phyloP scores from a whole-genome alignment of 1,140 invertebrate species.

The Gonatopus flavifemur region DNA sequence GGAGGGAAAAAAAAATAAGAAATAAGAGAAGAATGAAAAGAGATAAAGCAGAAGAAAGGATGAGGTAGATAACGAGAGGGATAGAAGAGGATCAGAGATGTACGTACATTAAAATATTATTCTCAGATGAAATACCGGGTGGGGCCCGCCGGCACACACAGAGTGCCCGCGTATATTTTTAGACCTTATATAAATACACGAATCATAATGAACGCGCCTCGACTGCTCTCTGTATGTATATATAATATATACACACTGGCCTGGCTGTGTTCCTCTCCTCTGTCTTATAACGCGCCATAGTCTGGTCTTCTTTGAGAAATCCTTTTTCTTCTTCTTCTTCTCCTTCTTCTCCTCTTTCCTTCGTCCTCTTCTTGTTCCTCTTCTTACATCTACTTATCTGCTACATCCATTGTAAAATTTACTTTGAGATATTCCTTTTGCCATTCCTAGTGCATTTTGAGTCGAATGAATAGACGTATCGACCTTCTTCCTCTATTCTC shows the following conservation, averaged over 20 bases:
- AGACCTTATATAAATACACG: slow-evolving; percentile 61
- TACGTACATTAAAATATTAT: slow-evolving; percentile 60
- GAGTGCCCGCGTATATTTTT: slow-evolving; percentile 55
- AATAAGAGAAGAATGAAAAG: slow-evolving; percentile 15
- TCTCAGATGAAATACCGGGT: slow-evolving; percentile 60
- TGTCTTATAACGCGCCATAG: slow-evolving; percentile 6
- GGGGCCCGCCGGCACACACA: slow-evolving; percentile 52
- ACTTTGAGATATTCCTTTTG: too few species aligned
- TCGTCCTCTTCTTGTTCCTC: slow-evolving; percentile 4
- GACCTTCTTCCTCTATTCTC: too few species aligned
- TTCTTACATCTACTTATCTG: neutral
- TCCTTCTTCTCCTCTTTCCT: neutral
- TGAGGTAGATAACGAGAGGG: slow-evolving; percentile 2
- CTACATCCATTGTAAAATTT: too few species aligned
- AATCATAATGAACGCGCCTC: slow-evolving; percentile 57
- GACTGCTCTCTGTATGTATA: slow-evolving; percentile 23
- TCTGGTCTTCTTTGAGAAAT: neutral
- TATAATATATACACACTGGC: slow-evolving; percentile 14
- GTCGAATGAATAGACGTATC: too few species aligned
- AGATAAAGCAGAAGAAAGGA: slow-evolving; percentile 9
- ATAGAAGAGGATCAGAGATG: slow-evolving; percentile 20
- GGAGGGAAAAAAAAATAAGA: slow-evolving; percentile 15
- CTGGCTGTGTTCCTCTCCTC: slow-evolving; percentile 7
- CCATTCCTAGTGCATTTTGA: too few species aligned
- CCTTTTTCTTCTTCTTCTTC: neutral